Evolutionary conservation across 1,140 invertebrate genomes (phyloP).

Genomic region (Psilanteris sp.): DNA sequence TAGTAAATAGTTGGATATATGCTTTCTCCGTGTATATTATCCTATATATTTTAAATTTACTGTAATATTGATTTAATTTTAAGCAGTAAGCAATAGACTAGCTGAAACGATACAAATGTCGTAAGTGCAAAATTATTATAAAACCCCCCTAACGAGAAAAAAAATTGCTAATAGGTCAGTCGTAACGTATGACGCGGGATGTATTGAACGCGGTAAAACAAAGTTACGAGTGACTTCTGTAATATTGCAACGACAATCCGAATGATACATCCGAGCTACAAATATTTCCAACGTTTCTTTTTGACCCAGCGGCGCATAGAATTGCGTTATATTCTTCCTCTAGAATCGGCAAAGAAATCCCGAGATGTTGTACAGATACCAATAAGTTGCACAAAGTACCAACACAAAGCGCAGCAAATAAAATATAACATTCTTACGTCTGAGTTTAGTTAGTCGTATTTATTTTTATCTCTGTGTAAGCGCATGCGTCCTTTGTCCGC

Average conservation of each 20-base stretch:
- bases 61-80: no score
- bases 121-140: no score
- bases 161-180: conserved; percentile 19
- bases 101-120: no score
- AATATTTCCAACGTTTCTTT: conserved; percentile 47
- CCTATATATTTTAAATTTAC: no score
- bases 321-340: conserved; percentile 40
- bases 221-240: conserved; percentile 37
- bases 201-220: conserved; percentile 44
- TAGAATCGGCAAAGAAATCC: conserved; percentile 32
- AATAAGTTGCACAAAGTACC: conserved; percentile 28
- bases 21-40: no score
- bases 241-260: conserved; percentile 45
- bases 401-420: conserved; percentile 28
- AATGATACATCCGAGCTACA: conserved; percentile 22
- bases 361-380: conserved; percentile 7
- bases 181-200: conserved; percentile 43
- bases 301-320: conserved; percentile 9
- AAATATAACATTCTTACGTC: conserved; percentile 25
- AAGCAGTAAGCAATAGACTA: no score
- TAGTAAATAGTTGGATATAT: no score
- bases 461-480: conserved; percentile 10
- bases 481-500: neutral
- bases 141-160: no score
- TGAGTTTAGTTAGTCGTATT: conserved; percentile 24